A percentile compares a stretch with the other conserved stretches of the same genome.
phyloP scores from a whole-genome alignment of 2,797 vertebrate genomes.

The Prunella strophiata region DNA sequence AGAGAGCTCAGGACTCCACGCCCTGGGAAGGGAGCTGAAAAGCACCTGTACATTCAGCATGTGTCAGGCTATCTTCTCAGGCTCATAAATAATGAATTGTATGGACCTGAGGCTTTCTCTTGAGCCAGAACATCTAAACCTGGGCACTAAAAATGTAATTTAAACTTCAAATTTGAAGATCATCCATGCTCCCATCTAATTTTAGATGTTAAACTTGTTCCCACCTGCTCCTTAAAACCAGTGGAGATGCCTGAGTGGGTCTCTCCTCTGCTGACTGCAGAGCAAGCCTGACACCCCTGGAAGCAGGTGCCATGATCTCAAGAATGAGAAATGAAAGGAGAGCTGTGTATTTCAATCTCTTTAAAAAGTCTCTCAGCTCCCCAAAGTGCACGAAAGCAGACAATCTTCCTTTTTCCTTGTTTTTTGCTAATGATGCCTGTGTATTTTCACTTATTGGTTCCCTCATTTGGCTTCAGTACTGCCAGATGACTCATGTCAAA shows the following conservation, averaged over 20 bases:
- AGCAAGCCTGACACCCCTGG: not conserved
- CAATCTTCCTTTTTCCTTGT: not conserved
- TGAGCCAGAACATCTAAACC: not conserved
- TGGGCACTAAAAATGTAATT: not conserved
- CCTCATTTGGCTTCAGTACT: not conserved
- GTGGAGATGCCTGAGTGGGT: not conserved
- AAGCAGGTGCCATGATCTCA: not conserved
- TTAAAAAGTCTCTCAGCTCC: not conserved
- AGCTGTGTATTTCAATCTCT: not conserved
- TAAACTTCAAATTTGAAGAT: not conserved
- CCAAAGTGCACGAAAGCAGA: not conserved
- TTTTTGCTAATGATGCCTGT: not conserved
- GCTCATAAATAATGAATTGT: not conserved
- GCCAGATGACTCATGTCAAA: not conserved
- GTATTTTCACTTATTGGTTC: not conserved
- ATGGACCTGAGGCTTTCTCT: not conserved
- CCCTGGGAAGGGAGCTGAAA: not conserved
- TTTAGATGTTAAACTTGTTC: not conserved
- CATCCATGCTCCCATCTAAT: not conserved
- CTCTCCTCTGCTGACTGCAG: not conserved
- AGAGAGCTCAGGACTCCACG: accelerated
- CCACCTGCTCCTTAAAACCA: not conserved
- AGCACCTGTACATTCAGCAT: accelerated
- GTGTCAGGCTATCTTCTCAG: not conserved
- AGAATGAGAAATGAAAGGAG: not conserved